Evolutionary conservation across 2,888 invertebrate genomes (phyloP).

Genomic region (Pristionchus mayeri): DNA sequence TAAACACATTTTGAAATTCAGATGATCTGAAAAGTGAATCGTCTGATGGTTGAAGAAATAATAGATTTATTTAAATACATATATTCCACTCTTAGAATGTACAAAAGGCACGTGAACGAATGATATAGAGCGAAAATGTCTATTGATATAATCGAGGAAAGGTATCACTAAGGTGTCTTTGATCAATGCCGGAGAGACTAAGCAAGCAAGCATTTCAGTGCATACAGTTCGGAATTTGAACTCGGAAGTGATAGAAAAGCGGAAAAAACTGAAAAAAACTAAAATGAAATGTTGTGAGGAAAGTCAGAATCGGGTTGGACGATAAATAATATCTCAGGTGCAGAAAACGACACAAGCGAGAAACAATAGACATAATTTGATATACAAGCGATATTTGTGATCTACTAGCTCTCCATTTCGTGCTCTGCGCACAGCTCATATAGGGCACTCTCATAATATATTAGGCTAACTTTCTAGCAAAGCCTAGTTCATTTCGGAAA

Average conservation of each 20-base stretch:
- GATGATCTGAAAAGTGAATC: background rate
- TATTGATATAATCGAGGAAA: background rate
- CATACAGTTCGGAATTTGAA: constrained; percentile 12
- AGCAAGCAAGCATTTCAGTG: constrained; percentile 24
- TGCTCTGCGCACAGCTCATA: background rate
- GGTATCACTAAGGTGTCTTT: background rate
- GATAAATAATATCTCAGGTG: constrained; percentile 34
- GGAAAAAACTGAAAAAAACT: background rate
- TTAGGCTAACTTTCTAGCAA: too few relatives aligned
- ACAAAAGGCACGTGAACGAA: constrained; percentile 1
- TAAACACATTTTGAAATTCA: too few relatives aligned
- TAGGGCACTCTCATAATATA: too few relatives aligned
- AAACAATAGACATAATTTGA: background rate
- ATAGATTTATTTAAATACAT: too few relatives aligned
- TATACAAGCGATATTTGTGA: constrained; percentile 15
- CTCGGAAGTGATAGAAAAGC: background rate
- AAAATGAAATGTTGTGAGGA: constrained; percentile 26
- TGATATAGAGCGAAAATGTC: constrained; percentile 7
- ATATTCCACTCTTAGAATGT: too few relatives aligned
- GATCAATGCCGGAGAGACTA: constrained; percentile 12
- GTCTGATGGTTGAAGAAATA: too few relatives aligned
- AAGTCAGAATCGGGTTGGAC: constrained; percentile 37
- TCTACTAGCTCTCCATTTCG: background rate
- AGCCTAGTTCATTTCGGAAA: too few relatives aligned
- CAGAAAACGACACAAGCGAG: background rate